phyloP scores from a whole-genome alignment of 2,113 vertebrate genomes.

The Mus spicilegus region DNA sequence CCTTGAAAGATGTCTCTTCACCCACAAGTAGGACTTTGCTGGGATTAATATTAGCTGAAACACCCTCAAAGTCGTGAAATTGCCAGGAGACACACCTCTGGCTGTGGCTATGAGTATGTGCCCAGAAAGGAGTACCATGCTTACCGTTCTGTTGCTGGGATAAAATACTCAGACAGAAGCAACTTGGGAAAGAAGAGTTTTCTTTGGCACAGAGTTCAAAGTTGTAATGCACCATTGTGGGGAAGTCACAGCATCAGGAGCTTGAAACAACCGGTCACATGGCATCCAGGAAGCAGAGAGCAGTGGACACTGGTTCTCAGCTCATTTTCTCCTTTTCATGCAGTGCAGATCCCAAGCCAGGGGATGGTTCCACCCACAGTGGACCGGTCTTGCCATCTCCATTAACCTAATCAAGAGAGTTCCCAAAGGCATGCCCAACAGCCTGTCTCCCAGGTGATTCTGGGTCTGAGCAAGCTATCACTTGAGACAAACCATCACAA shows the following conservation, averaged over 20 bases:
- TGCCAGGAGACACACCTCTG: not conserved
- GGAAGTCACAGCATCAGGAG: not conserved
- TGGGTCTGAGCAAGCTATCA: too few species aligned
- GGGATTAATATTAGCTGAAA: not conserved
- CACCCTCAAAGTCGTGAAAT: not conserved
- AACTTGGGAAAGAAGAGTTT: not conserved
- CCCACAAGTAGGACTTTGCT: not conserved
- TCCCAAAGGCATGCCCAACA: too few species aligned
- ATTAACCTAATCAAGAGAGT: not conserved
- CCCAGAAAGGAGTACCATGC: not conserved
- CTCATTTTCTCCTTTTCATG: not conserved
- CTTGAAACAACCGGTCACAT: not conserved
- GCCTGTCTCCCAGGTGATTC: not conserved
- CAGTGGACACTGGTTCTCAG: too few species aligned
- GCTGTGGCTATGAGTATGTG: rapidly evolving
- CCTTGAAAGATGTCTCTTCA: not conserved
- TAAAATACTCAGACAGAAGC: not conserved
- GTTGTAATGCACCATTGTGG: not conserved
- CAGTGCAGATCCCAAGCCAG: not conserved
- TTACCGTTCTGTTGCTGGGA: not conserved
- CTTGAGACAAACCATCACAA: not conserved
- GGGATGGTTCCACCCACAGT: not conserved
- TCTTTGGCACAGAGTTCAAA: not conserved
- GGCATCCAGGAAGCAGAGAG: not conserved
- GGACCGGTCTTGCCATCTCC: not conserved